Conservation (phyloP, 2,797 vertebrate species). For the Pseudochromis fuscus region DNA sequence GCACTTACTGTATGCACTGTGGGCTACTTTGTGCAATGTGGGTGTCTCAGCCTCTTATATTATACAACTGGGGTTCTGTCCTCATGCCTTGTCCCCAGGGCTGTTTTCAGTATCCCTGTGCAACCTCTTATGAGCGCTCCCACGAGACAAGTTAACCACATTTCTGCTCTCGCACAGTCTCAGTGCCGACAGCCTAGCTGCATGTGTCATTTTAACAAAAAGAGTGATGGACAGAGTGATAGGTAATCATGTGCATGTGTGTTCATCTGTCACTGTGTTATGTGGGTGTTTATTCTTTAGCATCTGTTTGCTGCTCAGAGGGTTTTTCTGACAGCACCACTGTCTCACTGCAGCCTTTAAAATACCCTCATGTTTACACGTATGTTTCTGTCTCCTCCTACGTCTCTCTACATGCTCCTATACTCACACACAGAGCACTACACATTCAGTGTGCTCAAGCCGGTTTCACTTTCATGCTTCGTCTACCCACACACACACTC, state of each 20-base stretch:
- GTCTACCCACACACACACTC: slow-evolving; percentile 11
- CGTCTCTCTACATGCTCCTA: not conserved
- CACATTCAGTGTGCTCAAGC: not conserved
- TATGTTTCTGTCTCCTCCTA: slow-evolving; percentile 15
- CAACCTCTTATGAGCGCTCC: slow-evolving; percentile 49
- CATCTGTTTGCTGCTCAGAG: slow-evolving; percentile 15
- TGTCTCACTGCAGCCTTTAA: slow-evolving; percentile 11
- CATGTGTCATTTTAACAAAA: slow-evolving; percentile 27
- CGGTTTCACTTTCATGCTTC: slow-evolving; percentile 9
- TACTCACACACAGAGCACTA: not conserved
- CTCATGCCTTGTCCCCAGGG: slow-evolving; percentile 27
- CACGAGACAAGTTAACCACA: slow-evolving; percentile 47
- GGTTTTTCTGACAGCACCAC: slow-evolving; percentile 14
- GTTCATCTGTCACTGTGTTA: slow-evolving; percentile 10
- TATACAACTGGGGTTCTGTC: slow-evolving; percentile 32
- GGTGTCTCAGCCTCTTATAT: slow-evolving; percentile 35
- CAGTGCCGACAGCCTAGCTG: slow-evolving; percentile 21
- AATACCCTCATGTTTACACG: slow-evolving; percentile 2
- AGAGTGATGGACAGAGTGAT: not conserved
- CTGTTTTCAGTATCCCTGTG: slow-evolving; percentile 46
- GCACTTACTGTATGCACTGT: slow-evolving; percentile 27
- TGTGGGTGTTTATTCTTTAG: slow-evolving; percentile 15
- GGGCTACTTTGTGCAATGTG: slow-evolving; percentile 26
- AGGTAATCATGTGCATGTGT: slow-evolving; percentile 7
- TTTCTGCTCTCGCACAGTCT: slow-evolving; percentile 30